Base-by-base conservation (phyloP, 1,140 invertebrate species). In the Homalodisca vitripennis region DNA sequence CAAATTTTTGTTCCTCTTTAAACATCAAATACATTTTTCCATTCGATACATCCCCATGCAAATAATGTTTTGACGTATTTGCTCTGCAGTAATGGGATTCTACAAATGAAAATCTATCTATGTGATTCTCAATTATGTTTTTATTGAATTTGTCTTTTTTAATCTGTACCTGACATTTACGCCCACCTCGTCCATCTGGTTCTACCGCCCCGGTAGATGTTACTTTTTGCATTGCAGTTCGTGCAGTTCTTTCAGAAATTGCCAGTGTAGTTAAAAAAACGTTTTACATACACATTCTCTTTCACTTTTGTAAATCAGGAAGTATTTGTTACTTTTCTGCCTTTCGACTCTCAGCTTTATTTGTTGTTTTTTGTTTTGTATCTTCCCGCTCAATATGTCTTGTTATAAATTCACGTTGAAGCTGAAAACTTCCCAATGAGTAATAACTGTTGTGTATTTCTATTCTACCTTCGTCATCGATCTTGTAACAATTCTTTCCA, bases 321-420 rank as follows among this genome's bases (percentile, higher is more conserved):
- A n/a, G n/a, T n/a, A n/a, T n/a, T n/a, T n/a, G n/a, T n/a, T n/a
- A n/a, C n/a, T n/a, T n/a, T n/a, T n/a, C n/a, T n/a, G n/a, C n/a
- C n/a, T n/a, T n/a, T n/a, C n/a, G n/a, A n/a, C n/a, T n/a, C n/a
- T n/a, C n/a, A n/a, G n/a, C n/a, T n/a, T n/a, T n/a, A n/a, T 55
- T 55, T 26, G 51, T 55, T 55, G 51, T 55, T 55, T 55, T 55
- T 55, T 55, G 51, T 55, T 55, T 55, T 55, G 51, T 55, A 6
- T 55, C 51, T 20, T 6, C 6, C 3, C 22, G n/a, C 22, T 12
- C 51, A 20, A 26, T 55, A 20, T 55, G 51, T 20, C 51, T 17
- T 6, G 24, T 26, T 20, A 55, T 55, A 55, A 55, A 55, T 20
- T 55, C 51, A 20, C 51, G 17, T 20, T 55, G 51, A 12, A 55